Base-by-base conservation (phyloP, 2,888 invertebrate genomes). In the Glyphotaelius pellucidus region DNA sequence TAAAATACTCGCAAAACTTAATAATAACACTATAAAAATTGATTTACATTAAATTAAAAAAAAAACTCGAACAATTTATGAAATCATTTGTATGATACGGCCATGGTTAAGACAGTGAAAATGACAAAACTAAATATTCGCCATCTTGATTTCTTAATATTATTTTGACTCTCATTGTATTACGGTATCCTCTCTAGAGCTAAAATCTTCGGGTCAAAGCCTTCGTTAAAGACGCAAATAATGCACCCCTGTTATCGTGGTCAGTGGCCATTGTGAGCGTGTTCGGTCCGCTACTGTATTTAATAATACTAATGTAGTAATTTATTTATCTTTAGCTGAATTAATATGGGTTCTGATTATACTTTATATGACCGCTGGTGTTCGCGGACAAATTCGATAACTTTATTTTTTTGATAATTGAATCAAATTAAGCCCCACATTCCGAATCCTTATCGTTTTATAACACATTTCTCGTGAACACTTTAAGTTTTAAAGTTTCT, bases 281-380 rank as follows among this genome's bases (percentile, higher is more conserved):
- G 80, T 89, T 89, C 79, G n/a, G 35, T 80, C 1, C 35, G 80
- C n/a, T 11, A 35, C 88, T 32, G 79, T 89, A 89, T 79, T 89
- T 89, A 89, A 89, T 89, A 89, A 89, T 80, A 79, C 79, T 31
- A 89, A 89, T 79, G 88, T 47, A 80, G 32, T 32, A n/a, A 89
- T 89, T 79, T 79, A 80, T 89, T 79, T 89, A 89, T 89, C 88
- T 89, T 32, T 19, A 89, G 67, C 32, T 7, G 30, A 14, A 86
- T 86, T 42, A 42, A 42, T 42, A 86, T 2, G 80, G 12, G 67
- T 47, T 19, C 47, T 47, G 47, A 47, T 15, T 47, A 89, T 79
- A 32, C 25, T 86, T 47, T n/a, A 86, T 86, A 42, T 47, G 47
- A 85, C 42, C n/a, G 7, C 42, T 12, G 47, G 84, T 38, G 83